These are phyloP conservation scores for Popillia japonica DNA, from an alignment of 1,140 invertebrate genomes.

Conservation along the genomic window DNA sequence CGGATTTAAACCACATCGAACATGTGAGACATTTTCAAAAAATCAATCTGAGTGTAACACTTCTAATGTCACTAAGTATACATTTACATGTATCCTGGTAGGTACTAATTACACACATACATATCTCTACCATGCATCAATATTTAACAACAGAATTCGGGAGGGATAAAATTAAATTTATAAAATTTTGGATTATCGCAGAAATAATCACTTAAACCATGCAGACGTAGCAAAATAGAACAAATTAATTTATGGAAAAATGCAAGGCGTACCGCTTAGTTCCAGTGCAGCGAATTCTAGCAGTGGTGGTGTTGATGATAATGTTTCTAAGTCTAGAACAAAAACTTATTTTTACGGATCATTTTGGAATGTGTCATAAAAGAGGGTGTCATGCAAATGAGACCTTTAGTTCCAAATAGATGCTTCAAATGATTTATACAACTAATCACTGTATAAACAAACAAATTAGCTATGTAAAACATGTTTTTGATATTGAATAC, in stretches of 20 bases:
- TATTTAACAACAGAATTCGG: not conserved
- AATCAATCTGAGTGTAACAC: too few relatives aligned
- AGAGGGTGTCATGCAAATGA: not conserved
- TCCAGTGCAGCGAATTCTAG: slow-evolving; percentile 56
- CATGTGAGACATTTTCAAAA: too few relatives aligned
- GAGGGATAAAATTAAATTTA: too few relatives aligned
- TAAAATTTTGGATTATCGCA: too few relatives aligned
- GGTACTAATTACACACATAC: too few relatives aligned
- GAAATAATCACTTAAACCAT: not conserved
- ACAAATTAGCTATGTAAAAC: too few relatives aligned
- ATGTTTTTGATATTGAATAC: too few relatives aligned
- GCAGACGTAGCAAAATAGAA: not conserved
- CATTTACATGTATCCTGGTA: too few relatives aligned
- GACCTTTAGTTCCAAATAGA: not conserved
- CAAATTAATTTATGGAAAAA: slow-evolving; percentile 3
- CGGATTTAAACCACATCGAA: too few relatives aligned
- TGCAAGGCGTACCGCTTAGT: slow-evolving; percentile 51
- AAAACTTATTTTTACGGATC: slow-evolving; percentile 39
- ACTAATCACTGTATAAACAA: too few relatives aligned
- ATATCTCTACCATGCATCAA: not conserved
- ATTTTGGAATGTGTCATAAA: not conserved
- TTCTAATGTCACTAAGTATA: too few relatives aligned
- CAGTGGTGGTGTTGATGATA: slow-evolving; percentile 47
- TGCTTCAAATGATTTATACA: too few relatives aligned
- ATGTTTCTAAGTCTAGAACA: slow-evolving; percentile 54